Evolutionary conservation across 2,113 vertebrate genomes (phyloP).

Genomic region (Myocastor coypus): DNA sequence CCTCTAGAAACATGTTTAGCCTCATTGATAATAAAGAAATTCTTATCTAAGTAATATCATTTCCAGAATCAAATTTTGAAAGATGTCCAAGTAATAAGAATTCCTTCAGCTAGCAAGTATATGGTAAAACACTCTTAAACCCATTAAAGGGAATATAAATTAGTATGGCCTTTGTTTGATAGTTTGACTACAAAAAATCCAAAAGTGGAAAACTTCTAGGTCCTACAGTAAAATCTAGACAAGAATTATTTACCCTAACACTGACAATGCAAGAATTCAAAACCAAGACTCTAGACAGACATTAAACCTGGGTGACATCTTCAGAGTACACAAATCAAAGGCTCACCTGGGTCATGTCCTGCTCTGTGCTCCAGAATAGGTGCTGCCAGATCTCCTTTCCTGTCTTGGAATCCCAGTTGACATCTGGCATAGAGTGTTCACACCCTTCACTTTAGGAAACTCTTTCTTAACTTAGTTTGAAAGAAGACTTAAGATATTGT

Average conservation of each 20-base stretch:
- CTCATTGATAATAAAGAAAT: constrained; percentile 18
- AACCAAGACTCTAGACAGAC: background rate
- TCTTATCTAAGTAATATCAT: background rate
- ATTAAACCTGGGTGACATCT: background rate
- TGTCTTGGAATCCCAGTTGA: background rate
- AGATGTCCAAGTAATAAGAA: background rate
- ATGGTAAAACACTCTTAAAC: background rate
- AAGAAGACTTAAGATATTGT: background rate
- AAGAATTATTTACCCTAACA: background rate
- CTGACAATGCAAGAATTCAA: background rate
- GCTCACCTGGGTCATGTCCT: background rate
- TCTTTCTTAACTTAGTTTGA: background rate
- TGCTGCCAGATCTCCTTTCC: background rate
- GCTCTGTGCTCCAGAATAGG: background rate
- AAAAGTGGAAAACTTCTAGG: background rate
- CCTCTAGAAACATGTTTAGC: background rate
- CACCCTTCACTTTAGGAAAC: background rate
- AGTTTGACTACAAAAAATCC: background rate
- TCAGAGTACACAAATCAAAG: background rate
- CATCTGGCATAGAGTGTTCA: background rate
- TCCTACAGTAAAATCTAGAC: background rate
- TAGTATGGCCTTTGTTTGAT: background rate
- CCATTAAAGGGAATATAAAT: background rate
- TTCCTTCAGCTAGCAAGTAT: background rate
- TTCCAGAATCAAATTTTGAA: constrained; percentile 26